Base-by-base conservation (phyloP, 2,888 invertebrate species). In the Drosophila nr. perissopoda region DNA sequence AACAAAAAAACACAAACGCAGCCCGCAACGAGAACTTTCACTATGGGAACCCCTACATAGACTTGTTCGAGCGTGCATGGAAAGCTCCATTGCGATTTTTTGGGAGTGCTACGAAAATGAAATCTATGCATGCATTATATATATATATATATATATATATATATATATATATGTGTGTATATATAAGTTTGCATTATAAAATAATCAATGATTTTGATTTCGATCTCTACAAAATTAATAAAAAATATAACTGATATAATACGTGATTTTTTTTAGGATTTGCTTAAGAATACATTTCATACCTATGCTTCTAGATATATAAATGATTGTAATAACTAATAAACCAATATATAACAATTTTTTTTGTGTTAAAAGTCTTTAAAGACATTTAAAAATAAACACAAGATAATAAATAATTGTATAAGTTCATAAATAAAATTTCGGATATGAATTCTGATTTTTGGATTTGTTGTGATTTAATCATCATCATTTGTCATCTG, bases 11-110 rank as follows among this genome's bases (percentile, higher is more conserved):
- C 25, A 33, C 21, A 49, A 36, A 38, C 11, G 54, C 56, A 57
- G 40, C 42, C 42, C 31, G 21, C 42, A 51, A 31, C 48, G 66
- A 74, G 73, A 75, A 73, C 73, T 73, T 73, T 73, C 73, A 73
- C 73, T 73, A 57, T 58, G 58, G 54, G 51, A 38, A 38, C 48
- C 65, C 58, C 59, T 51, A 65, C 74, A 60, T 38, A 66, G 49
- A 57, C 56, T 56, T 69, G 67, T 56, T 69, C 21, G 49, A 40
- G 69, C 54, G 54, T 49, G 67, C 67, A 67, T 52, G 46, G 66
- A 66, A 74, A 56, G 59, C 74, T 60, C 29, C 56, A 34, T 21
- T 29, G 42, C 56, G 21, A 56, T 29, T 33, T 33, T n/a, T 29
- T 65, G 66, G 65, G 65, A 51, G 49, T 65, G 66, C 42, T 52